Base-by-base conservation (phyloP, 2,113 vertebrate genomes). In the Euleptes europaea region DNA sequence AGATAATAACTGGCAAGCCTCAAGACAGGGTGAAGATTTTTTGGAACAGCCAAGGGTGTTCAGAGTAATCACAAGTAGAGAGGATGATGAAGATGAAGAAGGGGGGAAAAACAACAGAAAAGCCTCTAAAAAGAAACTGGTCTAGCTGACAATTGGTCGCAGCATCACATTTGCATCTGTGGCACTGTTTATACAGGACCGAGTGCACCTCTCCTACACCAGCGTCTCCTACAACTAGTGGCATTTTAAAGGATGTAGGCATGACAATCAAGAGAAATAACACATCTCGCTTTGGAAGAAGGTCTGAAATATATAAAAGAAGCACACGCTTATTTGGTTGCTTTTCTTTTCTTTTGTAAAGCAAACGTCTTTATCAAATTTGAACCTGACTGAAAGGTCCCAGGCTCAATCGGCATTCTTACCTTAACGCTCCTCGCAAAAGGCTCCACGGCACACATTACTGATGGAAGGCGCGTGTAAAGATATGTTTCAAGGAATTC, bases 21-120 rank as follows among this genome's bases (percentile, higher is more conserved):
- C 97, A 96, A 96, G 95, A 97, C 96, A 96, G n/a, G n/a, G 95
- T 96, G 96, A 97, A 96, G 97, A 96, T 97, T 97, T 97, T 96
- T 97, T 96, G 94, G 92, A 96, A 97, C 93, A 94, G 96, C 95
- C 95, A 97, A 96, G 95, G 96, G 94, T 97, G 93, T 94, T 94
- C 95, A 89, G 85, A 88, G 89, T 90, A 88, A 86, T 47, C 87
- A 78, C 84, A 91, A 93, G 92, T 88, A 94, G 94, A 94, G 90
- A 91, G 79, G 42, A 85, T 17, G 67, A 80, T 40, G n/a, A 38
- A 44, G 51, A 85, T 23, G 66, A 85, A 93, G 91, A 91, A 94
- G 90, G 8, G 2, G 60, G 57, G 15, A 28, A 10, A 94, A 95
- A 94, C 86, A 87, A 72, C 79, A 81, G 80, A 91, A 84, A 87